These are phyloP conservation scores for Listronotus bonariensis DNA, from an alignment of 1,140 invertebrate species.

Conservation along the genomic window DNA sequence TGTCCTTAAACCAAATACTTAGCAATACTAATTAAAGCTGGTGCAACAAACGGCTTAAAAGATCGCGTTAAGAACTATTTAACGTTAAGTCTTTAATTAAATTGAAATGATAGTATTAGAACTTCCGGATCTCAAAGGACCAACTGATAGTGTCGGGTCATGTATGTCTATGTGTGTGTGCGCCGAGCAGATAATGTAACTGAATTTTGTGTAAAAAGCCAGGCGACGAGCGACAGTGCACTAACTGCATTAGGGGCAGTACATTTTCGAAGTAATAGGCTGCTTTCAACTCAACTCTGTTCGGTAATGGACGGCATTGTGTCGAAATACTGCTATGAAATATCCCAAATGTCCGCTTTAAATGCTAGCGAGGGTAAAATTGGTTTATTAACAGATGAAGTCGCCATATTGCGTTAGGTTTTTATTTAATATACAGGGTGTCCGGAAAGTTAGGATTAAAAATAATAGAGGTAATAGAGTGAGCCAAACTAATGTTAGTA, in stretches of 20 bases:
- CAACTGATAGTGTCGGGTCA: slow-evolving; percentile 26
- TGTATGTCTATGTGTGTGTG: slow-evolving; percentile 23
- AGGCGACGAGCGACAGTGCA: slow-evolving; percentile 45
- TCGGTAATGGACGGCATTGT: slow-evolving; percentile 54
- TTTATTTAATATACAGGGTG: too few relatives aligned
- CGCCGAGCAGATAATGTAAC: slow-evolving; percentile 45
- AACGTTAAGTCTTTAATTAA: slow-evolving; percentile 38
- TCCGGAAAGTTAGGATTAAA: too few relatives aligned
- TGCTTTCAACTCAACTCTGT: slow-evolving; percentile 47
- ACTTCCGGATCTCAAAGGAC: slow-evolving; percentile 40
- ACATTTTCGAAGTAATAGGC: slow-evolving; percentile 54
- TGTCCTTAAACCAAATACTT: too few relatives aligned
- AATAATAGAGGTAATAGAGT: too few relatives aligned
- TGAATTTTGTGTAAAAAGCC: slow-evolving; percentile 48
- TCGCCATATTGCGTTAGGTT: background rate
- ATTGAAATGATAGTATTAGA: slow-evolving; percentile 37
- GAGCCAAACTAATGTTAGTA: too few relatives aligned
- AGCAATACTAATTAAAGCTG: too few relatives aligned
- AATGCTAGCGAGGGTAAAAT: slow-evolving; percentile 21
- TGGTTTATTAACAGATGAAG: slow-evolving; percentile 13
- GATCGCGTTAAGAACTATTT: slow-evolving; percentile 30
- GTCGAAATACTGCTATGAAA: slow-evolving; percentile 43
- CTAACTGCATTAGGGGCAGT: slow-evolving; percentile 53
- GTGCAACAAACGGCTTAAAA: slow-evolving; percentile 7
- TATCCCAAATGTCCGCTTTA: slow-evolving; percentile 29